Base-by-base conservation (phyloP, 2,113 vertebrate genomes). In the Nibea albiflora region DNA sequence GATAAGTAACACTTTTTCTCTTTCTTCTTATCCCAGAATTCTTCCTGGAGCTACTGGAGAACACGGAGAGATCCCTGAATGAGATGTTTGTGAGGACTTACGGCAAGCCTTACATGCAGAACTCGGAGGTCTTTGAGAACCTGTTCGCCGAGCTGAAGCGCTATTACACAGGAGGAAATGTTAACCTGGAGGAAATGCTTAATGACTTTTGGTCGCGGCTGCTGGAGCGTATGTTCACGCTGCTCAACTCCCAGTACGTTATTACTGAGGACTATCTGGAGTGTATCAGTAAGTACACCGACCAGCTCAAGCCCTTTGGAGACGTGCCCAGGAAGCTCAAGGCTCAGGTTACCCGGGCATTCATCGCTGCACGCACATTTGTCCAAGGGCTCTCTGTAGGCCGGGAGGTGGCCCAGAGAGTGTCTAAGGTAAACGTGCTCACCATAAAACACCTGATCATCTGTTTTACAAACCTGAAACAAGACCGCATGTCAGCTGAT, bases 181-280 rank as follows among this genome's bases (percentile, higher is more conserved):
- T 99, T 28, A 98, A 98, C 90, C 91, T 99, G 90, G 97, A 99
- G 85, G 97, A 99, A 87, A 98, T 98, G 97, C 95, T 99, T 66
- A 97, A 98, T 2, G 98, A 99, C 90, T 99, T 99, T 92, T 99
- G 98, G 98, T 96, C 98, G 2, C 95, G 96, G 64, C 95, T 99
- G 54, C 93, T 99, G 91, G 98, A 99, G 87, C 93, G 98, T n/a
- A 98, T 99, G 97, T 99, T 99, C 91, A 97, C 97, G 87, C 95
- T 99, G 35, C 96, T 99, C 84, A 99, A 99, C 93, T 97, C 97
- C 0, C 97, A 98, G 92, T 98, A 98, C 80, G 96, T 97, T 84
- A 98, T 99, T 95, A 96, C 95, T 0, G 98, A 99, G 90, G 97
- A 99, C 94, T 99, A 99, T 94, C 84, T 99, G 92, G 98, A 99